Percentiles rank a stretch among this genome's conserved stretches.
Conservation (phyloP, 2,888 invertebrate genomes). For the Deilephila porcellus region DNA sequence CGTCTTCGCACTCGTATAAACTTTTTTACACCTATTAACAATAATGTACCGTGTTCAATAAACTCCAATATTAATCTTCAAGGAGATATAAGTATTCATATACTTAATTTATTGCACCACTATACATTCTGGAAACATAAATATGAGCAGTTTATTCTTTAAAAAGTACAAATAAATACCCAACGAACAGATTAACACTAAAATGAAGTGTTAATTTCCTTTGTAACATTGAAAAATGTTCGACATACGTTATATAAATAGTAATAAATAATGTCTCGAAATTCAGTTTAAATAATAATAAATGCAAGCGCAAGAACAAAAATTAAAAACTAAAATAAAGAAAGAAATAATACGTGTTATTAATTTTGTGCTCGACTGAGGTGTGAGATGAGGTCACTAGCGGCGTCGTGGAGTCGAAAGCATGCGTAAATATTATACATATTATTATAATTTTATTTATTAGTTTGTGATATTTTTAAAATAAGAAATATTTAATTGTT, state of each 20-base stretch:
- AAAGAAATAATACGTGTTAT: constrained; percentile 72
- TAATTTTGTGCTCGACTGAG: constrained; percentile 79
- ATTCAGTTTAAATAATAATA: constrained; percentile 85
- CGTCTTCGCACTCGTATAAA: not conserved
- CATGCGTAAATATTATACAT: not conserved
- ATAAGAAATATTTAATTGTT: too few species aligned
- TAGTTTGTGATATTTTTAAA: not conserved
- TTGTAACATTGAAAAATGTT: constrained; percentile 83
- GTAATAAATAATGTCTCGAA: constrained; percentile 82
- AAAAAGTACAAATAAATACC: constrained; percentile 64
- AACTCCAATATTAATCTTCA: not conserved
- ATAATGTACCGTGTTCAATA: not conserved
- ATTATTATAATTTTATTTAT: not conserved
- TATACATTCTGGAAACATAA: constrained; percentile 58
- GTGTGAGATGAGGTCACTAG: constrained; percentile 77
- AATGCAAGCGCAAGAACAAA: constrained; percentile 78
- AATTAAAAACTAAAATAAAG: constrained; percentile 68
- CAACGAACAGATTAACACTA: constrained; percentile 76
- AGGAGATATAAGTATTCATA: constrained; percentile 36
- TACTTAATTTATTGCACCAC: constrained; percentile 57
- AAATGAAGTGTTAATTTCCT: constrained; percentile 85
- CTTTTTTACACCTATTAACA: not conserved
- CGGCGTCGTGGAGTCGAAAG: constrained; percentile 52
- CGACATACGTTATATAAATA: constrained; percentile 85
- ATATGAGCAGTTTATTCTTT: constrained; percentile 45